Evolutionary conservation across 1,140 invertebrate genomes (phyloP), one percentile per base, ranked within the genome.

Genomic region (Cecropterus lyciades): DNA sequence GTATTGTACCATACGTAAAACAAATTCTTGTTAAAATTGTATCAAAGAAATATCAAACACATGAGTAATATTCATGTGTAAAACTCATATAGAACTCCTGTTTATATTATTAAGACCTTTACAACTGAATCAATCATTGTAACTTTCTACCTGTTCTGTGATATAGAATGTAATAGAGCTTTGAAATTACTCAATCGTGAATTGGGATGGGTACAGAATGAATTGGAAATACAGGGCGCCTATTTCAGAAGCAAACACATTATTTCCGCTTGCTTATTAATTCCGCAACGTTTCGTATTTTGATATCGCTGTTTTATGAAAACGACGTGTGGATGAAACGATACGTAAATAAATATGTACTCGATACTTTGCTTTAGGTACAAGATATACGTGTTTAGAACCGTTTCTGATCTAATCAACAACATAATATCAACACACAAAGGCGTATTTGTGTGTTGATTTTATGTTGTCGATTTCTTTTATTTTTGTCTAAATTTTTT

Each of bases 131-230:
- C 40, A 43, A 43, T 14, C 13, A 14, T 52, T 30, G 24, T 30
- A 30, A 9, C 11, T 11, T 16, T 13, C 11, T 20, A 52, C 6
- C 33, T 52, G 15, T 49, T 33, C 15, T 27, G 46, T 43, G 40
- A n/a, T 14, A 3, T 14, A 13, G n/a, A 14, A 14, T 43, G 14
- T 43, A 14, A 43, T 14, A 13, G n/a, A 6, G 13, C 10, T 52
- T 52, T 30, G 16, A 52, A 52, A 17, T 52, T 33, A 52, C 24
- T 52, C 24, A 52, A 33, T 14, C 49, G 49, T 52, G 27, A 52
- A 52, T 52, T 30, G 24, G 24, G 33, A 52, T 11, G 48, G 15
- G 45, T n/a, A n/a, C 48, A 51, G 20, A 51, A 51, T 9, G 11
- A 49, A 49, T 49, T 24, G 16, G 20, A 27, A 49, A 43, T 43